Evolutionary conservation across 2,797 vertebrate species (phyloP), one percentile per base, ranked within the genome.

Genomic region (Sebastes minor): DNA sequence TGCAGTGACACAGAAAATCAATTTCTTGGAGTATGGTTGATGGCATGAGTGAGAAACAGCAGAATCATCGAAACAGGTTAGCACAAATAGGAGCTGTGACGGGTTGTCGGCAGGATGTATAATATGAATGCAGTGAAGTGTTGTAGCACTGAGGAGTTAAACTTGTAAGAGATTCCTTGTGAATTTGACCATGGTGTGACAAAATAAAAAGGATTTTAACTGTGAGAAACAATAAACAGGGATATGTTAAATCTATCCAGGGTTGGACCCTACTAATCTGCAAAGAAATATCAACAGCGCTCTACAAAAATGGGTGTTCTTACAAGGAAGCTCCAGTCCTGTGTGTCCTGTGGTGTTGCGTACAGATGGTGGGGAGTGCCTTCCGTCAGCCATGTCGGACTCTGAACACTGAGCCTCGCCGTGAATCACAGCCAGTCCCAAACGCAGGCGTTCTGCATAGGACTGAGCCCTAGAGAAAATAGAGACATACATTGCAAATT

Each of bases 391-490:
- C 98, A 99, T 99, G 94, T 99, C 99, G 1, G 97, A 98, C 93
- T 99, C 99, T 0, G 98, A 95, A 42, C 97, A 98, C 95, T 99
- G 99, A 8, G 99, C 97, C 89, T 99, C 99, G 0, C 99, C 99
- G 0, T 99, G 98, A 90, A 99, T 99, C 75, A 99, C 98, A 1
- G 99, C 99, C 71, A 99, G 92, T 12, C 98, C 99, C 85, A 99
- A 93, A 14, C 98, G 97, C 60, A 99, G 95, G 1, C 99, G 94
- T 84, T 99, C 99, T 0, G 99, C 99, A 0, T 98, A 99, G 0
- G 99, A 99, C 90, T 99, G 99, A 83, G 98, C 99, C 92, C 99
- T 99, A 78, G 0, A 69, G 71, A 61, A 73, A 32, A 68, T 0
- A 14, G 4, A 32, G 1, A 59, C 27, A 33, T 10, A 16, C 5